Evolutionary conservation across 2,797 vertebrate species (phyloP).

Genomic region (Ispidina picta): DNA sequence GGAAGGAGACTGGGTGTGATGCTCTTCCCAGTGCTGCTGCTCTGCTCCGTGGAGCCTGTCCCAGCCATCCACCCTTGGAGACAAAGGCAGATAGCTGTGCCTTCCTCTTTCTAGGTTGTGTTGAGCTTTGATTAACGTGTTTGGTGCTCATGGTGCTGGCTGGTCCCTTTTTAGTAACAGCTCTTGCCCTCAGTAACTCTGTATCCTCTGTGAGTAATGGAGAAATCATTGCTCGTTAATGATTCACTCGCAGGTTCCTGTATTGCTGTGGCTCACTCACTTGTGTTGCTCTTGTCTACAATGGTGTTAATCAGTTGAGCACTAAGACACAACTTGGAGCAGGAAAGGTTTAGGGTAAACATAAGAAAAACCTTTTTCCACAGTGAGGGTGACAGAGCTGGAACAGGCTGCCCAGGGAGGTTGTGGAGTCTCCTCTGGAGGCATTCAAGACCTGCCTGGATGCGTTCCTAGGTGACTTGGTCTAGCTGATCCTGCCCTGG

Average conservation of each 20-base stretch:
- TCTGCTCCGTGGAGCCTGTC: not conserved
- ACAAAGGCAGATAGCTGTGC: not conserved
- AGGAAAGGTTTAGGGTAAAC: no score
- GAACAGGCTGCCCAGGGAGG: no score
- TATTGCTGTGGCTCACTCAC: conserved; percentile 1
- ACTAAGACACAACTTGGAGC: not conserved
- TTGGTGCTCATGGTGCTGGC: conserved; percentile 4
- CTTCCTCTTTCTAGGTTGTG: not conserved
- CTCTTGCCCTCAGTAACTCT: not conserved
- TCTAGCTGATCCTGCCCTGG: no score
- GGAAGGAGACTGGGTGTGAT: not conserved
- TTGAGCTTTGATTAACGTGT: conserved; percentile 19
- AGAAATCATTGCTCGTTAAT: conserved; percentile 56
- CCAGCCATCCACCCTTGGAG: not conserved
- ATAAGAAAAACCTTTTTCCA: no score
- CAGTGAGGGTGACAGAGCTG: no score
- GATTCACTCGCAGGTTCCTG: conserved; percentile 62
- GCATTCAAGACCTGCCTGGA: no score
- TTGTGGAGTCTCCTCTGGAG: no score
- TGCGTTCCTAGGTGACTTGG: no score
- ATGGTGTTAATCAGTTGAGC: not conserved
- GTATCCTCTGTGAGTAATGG: conserved; percentile 49
- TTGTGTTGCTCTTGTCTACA: not conserved
- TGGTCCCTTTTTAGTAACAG: conserved; percentile 53
- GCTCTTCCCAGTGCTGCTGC: not conserved